These are phyloP conservation scores for Seira ritae DNA, from an alignment of 2,888 invertebrate genomes.

Conservation along the genomic window DNA sequence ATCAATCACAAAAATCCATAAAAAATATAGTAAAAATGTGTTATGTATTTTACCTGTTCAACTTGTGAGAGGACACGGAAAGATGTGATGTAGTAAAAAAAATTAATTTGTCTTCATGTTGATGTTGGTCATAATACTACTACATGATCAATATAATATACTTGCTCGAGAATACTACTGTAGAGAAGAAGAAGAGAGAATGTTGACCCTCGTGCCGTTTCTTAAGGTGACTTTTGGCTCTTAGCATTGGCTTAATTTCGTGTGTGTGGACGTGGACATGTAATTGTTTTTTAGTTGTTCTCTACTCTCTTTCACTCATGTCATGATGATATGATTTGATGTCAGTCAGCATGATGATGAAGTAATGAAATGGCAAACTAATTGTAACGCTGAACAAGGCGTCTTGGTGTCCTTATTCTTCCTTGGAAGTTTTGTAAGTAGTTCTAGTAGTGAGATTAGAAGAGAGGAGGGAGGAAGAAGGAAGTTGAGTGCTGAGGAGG, in stretches of 20 bases:
- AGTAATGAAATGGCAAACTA: conserved; percentile 23
- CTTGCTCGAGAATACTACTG: neutral
- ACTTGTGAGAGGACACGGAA: conserved; percentile 5
- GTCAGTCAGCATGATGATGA: conserved; percentile 12
- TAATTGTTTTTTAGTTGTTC: neutral
- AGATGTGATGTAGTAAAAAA: neutral
- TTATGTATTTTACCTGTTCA: conserved; percentile 2
- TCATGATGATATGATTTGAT: neutral
- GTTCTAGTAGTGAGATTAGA: conserved; percentile 34
- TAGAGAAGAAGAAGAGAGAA: conserved; percentile 12
- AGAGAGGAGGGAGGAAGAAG: neutral
- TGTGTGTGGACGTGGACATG: conserved; percentile 4
- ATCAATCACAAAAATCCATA: neutral
- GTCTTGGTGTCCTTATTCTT: conserved; percentile 5
- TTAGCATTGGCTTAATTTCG: conserved; percentile 25
- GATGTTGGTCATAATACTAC: neutral
- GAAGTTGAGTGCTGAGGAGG: neutral
- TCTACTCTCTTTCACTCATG: too few relatives aligned
- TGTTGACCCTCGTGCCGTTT: conserved; percentile 23
- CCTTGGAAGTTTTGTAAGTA: conserved; percentile 3
- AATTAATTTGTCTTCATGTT: neutral
- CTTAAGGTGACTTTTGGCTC: conserved; percentile 34
- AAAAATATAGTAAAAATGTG: too few relatives aligned
- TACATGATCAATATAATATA: neutral
- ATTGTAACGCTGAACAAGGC: neutral